Evolutionary conservation across 2,888 invertebrate species (phyloP), one percentile per base, ranked within the genome.

Genomic region (Proisotoma minuta): DNA sequence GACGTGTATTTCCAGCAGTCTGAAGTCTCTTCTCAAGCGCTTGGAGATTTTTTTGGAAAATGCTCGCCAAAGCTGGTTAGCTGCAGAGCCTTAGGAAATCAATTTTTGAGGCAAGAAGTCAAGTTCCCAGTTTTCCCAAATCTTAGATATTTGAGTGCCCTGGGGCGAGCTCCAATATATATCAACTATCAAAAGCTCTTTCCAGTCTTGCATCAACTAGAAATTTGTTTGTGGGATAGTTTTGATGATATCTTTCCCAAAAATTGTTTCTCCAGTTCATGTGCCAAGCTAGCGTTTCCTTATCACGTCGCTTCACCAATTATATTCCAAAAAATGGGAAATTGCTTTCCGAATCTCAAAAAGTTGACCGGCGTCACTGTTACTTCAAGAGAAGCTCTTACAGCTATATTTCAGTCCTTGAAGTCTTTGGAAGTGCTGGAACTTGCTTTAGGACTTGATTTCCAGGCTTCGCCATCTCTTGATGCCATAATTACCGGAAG

Each of bases 1-100:
- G 63, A 63, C 27, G 60, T 63, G 20, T 60, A 63, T 40, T 63
- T 63, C 57, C 63, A 63, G 43, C 63, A 63, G 48, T 60, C 57
- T 1, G 24, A 28, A 0, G 57, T 63, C 47, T 40, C 12, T 18
- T 54, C 23, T 15, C 60, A 57, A 47, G 54, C 57, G 3, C 49
- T 63, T 5, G 56, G 60, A 47, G 20, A 56, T 15, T 63, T 59
- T 27, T 34, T 63, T 27, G 60, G 52, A 28, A 34, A 8, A 20
- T 54, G 59, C 10, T 59, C 60, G 1, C 63, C 63, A 1, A 57
- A 43, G 1, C 34, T 63, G 8, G 40, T 63, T 10, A 56, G 47
- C 34, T 63, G 63, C 20, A 63, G 60, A 34, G 63, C 60, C 18
- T 51, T 63, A 8, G 63, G 63, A 29, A 57, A 50, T 40, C 63